phyloP scores from a whole-genome alignment of 2,113 vertebrate species.

The Python bivittatus region DNA sequence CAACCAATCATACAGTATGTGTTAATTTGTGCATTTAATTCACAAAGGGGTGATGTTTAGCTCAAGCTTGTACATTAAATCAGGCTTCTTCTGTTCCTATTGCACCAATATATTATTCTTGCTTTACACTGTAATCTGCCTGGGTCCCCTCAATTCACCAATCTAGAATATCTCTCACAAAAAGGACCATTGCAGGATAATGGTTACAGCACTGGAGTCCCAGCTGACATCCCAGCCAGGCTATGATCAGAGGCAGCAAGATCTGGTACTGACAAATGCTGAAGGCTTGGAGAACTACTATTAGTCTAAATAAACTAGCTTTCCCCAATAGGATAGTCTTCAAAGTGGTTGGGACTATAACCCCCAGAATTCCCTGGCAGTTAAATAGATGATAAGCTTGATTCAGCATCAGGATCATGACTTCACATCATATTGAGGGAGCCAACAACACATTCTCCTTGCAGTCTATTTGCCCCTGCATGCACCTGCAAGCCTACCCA shows the following conservation, averaged over 20 bases:
- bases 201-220: neutral
- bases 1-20: neutral
- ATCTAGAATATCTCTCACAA: neutral
- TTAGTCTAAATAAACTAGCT: neutral
- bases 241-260: neutral
- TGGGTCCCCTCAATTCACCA: neutral
- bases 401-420: neutral
- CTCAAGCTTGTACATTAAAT: neutral
- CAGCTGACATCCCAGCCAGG: neutral
- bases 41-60: neutral
- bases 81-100: neutral
- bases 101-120: neutral
- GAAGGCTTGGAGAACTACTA: neutral
- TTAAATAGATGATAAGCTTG: neutral
- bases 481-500: neutral
- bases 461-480: neutral
- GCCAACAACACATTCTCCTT: neutral
- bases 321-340: neutral
- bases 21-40: neutral
- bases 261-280: neutral
- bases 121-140: neutral
- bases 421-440: neutral
- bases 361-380: neutral
- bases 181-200: neutral
- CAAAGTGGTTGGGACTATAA: neutral